A percentile compares a stretch with the other conserved stretches of the same genome.
Conservation (phyloP, 2,797 vertebrate genomes). For the Sorex maritimensis region DNA sequence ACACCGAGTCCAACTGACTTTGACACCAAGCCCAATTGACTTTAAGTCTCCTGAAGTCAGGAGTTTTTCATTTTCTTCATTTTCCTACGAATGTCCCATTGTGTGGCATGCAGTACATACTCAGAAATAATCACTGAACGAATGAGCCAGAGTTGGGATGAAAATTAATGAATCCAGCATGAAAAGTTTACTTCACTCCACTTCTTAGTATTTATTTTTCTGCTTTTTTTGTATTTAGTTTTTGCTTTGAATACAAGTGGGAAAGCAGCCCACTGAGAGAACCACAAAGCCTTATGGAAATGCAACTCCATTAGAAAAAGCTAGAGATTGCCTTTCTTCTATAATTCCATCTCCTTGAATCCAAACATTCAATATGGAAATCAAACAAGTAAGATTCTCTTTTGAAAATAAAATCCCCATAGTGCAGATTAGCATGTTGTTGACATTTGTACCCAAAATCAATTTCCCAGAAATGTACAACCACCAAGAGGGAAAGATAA, state of each 20-base stretch:
- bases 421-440: slow-evolving; percentile 41
- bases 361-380: slow-evolving; percentile 12
- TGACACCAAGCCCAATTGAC: neutral
- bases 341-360: neutral
- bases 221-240: slow-evolving; percentile 1
- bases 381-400: neutral
- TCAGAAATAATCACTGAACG: neutral
- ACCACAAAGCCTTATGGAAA: neutral
- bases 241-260: neutral
- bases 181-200: slow-evolving; percentile 1
- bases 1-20: neutral
- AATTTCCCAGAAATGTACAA: slow-evolving; percentile 64
- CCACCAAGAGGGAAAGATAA: slow-evolving; percentile 7
- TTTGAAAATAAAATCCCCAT: slow-evolving; percentile 54
- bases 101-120: neutral
- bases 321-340: neutral
- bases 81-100: neutral
- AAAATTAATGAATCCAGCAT: slow-evolving; percentile 40
- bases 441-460: slow-evolving; percentile 10
- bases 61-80: neutral
- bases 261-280: neutral
- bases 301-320: neutral
- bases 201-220: slow-evolving; percentile 24
- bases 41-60: neutral
- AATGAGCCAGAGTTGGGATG: neutral